These are phyloP conservation scores for Nannoperca obscura DNA, from an alignment of 2,797 vertebrate species.

Conservation along the genomic window DNA sequence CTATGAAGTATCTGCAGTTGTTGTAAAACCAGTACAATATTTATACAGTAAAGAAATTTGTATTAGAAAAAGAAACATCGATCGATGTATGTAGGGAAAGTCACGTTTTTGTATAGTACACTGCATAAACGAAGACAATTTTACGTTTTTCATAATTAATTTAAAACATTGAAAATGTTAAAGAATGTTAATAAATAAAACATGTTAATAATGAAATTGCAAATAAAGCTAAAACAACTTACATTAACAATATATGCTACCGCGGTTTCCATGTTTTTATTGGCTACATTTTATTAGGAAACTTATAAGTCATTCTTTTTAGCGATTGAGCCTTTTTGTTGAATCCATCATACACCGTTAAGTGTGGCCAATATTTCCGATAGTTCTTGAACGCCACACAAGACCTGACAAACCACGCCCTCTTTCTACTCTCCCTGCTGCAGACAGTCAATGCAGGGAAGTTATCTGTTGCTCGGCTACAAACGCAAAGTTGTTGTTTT, in stretches of 20 bases:
- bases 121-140: not conserved
- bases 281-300: not conserved
- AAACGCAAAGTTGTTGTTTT: too few species aligned
- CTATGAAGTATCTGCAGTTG: not conserved
- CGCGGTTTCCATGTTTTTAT: not conserved
- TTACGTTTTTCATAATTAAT: not conserved
- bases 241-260: not conserved
- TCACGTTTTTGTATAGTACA: not conserved
- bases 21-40: not conserved
- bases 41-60: not conserved
- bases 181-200: not conserved
- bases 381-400: conserved; percentile 48
- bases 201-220: too few species aligned
- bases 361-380: fast-evolving
- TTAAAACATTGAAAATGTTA: not conserved
- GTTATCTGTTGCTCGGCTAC: too few species aligned
- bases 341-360: not conserved
- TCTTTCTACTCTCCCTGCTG: conserved; percentile 12
- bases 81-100: not conserved
- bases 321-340: not conserved
- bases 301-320: not conserved
- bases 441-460: fast-evolving
- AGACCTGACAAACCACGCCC: conserved; percentile 71
- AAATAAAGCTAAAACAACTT: not conserved
- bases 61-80: not conserved